phyloP scores from a whole-genome alignment of 64 coral and sea anemone species.

The Orbicella faveolata region DNA sequence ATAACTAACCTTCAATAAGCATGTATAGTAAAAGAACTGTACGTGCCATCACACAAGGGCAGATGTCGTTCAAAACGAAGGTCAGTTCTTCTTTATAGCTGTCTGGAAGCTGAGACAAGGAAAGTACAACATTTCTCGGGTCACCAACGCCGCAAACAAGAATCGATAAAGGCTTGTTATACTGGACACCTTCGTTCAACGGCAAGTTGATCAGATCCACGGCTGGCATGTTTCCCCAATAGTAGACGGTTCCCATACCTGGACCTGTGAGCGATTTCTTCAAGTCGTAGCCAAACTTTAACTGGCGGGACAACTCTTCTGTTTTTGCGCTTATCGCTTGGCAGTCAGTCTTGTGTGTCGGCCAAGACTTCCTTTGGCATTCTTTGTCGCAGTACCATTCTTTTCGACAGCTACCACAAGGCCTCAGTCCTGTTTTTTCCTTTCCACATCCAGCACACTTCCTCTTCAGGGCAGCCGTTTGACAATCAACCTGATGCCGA shows the following conservation, averaged over 20 bases:
- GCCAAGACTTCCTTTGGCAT: conserved; percentile 26
- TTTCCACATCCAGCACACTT: conserved; percentile 32
- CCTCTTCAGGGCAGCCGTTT: conserved; percentile 9
- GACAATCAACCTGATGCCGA: conserved; percentile 62
- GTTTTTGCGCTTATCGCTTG: background rate
- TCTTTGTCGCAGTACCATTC: conserved; percentile 46
- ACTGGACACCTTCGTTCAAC: conserved; percentile 44
- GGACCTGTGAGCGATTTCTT: too few species aligned
- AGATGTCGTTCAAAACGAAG: conserved; percentile 65
- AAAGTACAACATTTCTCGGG: conserved; percentile 36
- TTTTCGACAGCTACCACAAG: conserved; percentile 25
- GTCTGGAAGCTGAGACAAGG: conserved; percentile 38
- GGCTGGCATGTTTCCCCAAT: conserved; percentile 52
- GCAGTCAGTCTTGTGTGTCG: conserved; percentile 26
- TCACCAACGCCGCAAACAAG: conserved; percentile 61
- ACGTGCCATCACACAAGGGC: conserved; percentile 43
- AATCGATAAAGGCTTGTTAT: conserved; percentile 23
- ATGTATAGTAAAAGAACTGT: conserved; percentile 60
- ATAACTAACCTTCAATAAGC: conserved; percentile 31
- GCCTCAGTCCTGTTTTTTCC: background rate
- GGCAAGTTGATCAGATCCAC: conserved; percentile 38
- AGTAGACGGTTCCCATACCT: conserved; percentile 10
- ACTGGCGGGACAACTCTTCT: background rate
- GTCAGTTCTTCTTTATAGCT: conserved; percentile 19
- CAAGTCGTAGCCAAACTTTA: background rate